Percentiles rank a stretch among this genome's conserved stretches.
Conservation (phyloP, 92 coral and sea anemone species). For the Blastomussa wellsi region DNA sequence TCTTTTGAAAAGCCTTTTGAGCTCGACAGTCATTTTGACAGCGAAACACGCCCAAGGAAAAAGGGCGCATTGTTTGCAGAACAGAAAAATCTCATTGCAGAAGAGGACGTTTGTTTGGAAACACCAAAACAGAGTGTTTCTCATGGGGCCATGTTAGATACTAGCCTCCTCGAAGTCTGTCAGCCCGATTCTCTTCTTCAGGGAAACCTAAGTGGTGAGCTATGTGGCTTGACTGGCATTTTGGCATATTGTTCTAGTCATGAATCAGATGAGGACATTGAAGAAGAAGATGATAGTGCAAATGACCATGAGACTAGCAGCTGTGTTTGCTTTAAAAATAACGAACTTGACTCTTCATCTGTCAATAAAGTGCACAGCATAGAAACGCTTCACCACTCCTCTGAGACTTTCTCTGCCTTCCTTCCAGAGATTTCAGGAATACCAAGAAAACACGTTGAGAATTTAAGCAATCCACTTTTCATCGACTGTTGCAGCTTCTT, state of each 20-base stretch:
- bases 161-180: not conserved
- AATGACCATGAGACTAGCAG: not conserved
- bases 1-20: not conserved
- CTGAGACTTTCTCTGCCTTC: not conserved
- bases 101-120: not conserved
- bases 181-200: not conserved
- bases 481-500: not conserved
- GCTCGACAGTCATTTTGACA: not conserved
- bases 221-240: slow-evolving; percentile 16
- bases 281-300: not conserved
- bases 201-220: not conserved
- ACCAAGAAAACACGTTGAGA: not conserved
- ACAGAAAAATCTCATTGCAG: not conserved
- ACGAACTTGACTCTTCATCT: not conserved
- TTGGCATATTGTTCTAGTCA: slow-evolving; percentile 24
- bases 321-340: not conserved
- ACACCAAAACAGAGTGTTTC: not conserved
- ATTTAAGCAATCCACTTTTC: not conserved
- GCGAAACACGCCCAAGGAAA: not conserved
- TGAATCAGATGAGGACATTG: slow-evolving; percentile 24
- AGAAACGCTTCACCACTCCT: not conserved
- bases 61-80: no score
- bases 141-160: not conserved
- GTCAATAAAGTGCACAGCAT: not conserved
- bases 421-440: not conserved